Conservation (phyloP, 2,113 vertebrate genomes). For the Ivindomyrus marchei region DNA sequence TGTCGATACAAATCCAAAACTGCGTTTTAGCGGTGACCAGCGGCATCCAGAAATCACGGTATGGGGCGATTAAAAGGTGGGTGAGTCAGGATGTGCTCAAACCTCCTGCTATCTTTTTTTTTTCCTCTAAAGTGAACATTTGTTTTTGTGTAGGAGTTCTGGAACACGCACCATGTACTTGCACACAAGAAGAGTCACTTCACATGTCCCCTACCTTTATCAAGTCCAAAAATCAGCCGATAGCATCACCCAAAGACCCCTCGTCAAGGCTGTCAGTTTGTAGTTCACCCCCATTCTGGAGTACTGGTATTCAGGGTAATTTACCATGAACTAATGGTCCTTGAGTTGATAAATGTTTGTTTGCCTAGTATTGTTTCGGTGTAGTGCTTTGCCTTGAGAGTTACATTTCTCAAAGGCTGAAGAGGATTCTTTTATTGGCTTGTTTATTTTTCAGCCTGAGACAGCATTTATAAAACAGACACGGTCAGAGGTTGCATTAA, state of each 20-base stretch:
- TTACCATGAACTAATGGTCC: background rate
- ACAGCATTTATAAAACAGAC: slow-evolving; percentile 1
- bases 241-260: background rate
- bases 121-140: background rate
- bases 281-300: background rate
- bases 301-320: background rate
- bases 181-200: background rate
- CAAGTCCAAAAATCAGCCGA: background rate
- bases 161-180: background rate
- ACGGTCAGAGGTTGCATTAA: background rate
- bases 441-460: background rate
- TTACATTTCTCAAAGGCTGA: background rate
- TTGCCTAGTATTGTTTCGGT: background rate
- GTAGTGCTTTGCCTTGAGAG: background rate
- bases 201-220: background rate
- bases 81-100: background rate
- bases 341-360: background rate
- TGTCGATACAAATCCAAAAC: background rate
- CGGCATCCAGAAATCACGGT: background rate
- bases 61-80: background rate
- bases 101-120: background rate
- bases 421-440: background rate
- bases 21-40: background rate
- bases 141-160: background rate
- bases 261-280: background rate